Percentiles rank a stretch among this genome's conserved stretches.
Evolutionary conservation across 2,113 vertebrate genomes (phyloP).

Genomic region (Neodon shergylaensis): DNA sequence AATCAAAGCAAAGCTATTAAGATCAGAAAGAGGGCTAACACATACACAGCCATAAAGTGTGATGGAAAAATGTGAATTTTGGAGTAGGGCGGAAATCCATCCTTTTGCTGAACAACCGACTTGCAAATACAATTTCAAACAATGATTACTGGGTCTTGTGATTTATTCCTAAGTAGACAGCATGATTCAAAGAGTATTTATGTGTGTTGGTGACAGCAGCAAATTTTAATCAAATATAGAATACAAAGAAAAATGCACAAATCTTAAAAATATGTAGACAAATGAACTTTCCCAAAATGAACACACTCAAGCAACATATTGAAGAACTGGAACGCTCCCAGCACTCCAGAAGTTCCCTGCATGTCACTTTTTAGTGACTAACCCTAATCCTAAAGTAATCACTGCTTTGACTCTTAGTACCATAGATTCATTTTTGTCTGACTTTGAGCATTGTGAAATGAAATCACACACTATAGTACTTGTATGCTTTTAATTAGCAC

Average conservation of each 20-base stretch:
- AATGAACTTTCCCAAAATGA: background rate
- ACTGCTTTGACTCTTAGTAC: conserved; percentile 44
- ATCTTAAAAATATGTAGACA: background rate
- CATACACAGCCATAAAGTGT: background rate
- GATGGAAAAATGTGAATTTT: conserved; percentile 7
- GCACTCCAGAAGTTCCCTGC: background rate
- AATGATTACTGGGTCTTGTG: conserved; percentile 10
- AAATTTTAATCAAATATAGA: conserved; percentile 15
- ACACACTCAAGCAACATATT: conserved; percentile 38
- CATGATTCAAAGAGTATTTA: background rate
- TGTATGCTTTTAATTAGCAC: conserved; percentile 55
- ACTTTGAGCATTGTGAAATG: conserved; percentile 9
- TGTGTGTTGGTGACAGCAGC: background rate
- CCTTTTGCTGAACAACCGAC: background rate
- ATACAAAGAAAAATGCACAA: background rate
- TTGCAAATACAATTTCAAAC: conserved; percentile 47
- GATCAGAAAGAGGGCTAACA: conserved; percentile 31
- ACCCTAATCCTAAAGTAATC: background rate
- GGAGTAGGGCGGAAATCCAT: background rate
- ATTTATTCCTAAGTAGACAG: conserved; percentile 40
- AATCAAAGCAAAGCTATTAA: conserved; percentile 54
- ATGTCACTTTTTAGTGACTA: background rate
- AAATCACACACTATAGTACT: background rate
- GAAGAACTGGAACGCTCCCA: background rate
- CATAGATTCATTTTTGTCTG: background rate